phyloP scores from a whole-genome alignment of 1,140 invertebrate species.

The Drosophila rhopaloa region DNA sequence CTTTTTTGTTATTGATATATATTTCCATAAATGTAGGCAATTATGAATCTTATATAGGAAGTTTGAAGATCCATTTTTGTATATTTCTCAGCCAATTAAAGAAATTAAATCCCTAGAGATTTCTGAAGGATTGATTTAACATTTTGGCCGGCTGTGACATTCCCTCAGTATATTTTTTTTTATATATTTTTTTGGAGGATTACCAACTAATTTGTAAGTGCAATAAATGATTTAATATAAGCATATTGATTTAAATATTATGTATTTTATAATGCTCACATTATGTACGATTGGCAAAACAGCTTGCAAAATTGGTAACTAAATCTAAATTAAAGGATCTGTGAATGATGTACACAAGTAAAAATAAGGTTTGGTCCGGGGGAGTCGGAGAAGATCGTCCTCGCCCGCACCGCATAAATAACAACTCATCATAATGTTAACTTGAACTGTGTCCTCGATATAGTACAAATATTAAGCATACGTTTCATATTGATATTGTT shows the following conservation, averaged over 20 bases:
- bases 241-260: conserved; percentile 61
- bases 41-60: too few relatives aligned
- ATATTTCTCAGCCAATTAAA: too few relatives aligned
- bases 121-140: conserved; percentile 4
- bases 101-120: not conserved
- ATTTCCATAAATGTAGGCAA: too few relatives aligned
- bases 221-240: conserved; percentile 45
- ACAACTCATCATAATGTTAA: conserved; percentile 80
- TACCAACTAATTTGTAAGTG: conserved; percentile 74
- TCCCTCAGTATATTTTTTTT: not conserved
- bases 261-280: conserved; percentile 74
- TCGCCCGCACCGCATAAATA: conserved; percentile 45
- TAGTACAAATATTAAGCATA: conserved; percentile 60
- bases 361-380: conserved; percentile 44
- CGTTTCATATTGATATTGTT: conserved; percentile 37
- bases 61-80: too few relatives aligned
- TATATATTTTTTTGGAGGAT: not conserved
- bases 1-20: too few relatives aligned
- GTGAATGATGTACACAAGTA: conserved; percentile 48
- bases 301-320: conserved; percentile 35
- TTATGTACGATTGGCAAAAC: conserved; percentile 54
- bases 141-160: not conserved
- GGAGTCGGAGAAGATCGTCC: not conserved
- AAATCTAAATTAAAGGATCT: conserved; percentile 44
- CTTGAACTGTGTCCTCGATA: conserved; percentile 81